These are phyloP conservation scores for Drosophila picticornis DNA, from an alignment of 2,888 invertebrate species.

Conservation along the genomic window DNA sequence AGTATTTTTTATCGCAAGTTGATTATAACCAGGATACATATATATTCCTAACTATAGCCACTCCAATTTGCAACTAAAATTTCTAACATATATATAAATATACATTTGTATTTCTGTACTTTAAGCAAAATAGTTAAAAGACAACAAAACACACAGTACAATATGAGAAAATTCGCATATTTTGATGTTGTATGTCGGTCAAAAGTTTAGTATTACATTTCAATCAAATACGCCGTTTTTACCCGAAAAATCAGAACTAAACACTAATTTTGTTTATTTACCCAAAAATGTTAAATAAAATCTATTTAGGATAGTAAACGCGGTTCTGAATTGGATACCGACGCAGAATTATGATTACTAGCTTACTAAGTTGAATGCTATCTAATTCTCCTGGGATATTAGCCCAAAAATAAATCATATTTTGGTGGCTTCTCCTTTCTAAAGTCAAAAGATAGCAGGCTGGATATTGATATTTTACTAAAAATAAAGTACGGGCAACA, in stretches of 20 bases:
- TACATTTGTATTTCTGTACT: slow-evolving; percentile 9
- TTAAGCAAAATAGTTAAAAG: slow-evolving; percentile 24
- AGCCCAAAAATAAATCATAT: neutral
- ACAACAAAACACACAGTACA: slow-evolving; percentile 20
- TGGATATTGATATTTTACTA: neutral
- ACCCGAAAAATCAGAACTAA: neutral
- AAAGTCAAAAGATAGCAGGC: neutral
- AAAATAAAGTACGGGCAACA: neutral
- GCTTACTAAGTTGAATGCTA: slow-evolving; percentile 49
- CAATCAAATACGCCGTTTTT: neutral
- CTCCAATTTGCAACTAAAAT: slow-evolving; percentile 14
- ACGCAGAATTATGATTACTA: slow-evolving; percentile 59
- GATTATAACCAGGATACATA: slow-evolving; percentile 5
- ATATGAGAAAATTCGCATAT: neutral
- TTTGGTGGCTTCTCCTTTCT: neutral
- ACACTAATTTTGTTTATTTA: slow-evolving; percentile 47
- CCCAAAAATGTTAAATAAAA: slow-evolving; percentile 64
- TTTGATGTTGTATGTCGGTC: neutral
- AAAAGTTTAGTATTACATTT: neutral
- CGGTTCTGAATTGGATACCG: slow-evolving; percentile 58
- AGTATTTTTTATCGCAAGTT: slow-evolving; percentile 17
- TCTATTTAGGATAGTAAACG: slow-evolving; percentile 47
- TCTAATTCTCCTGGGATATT: slow-evolving; percentile 1
- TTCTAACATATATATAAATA: slow-evolving; percentile 6
- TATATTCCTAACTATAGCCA: slow-evolving; percentile 6